These are phyloP conservation scores for Limenitis arthemis DNA, from an alignment of 2,888 invertebrate genomes.

Conservation along the genomic window DNA sequence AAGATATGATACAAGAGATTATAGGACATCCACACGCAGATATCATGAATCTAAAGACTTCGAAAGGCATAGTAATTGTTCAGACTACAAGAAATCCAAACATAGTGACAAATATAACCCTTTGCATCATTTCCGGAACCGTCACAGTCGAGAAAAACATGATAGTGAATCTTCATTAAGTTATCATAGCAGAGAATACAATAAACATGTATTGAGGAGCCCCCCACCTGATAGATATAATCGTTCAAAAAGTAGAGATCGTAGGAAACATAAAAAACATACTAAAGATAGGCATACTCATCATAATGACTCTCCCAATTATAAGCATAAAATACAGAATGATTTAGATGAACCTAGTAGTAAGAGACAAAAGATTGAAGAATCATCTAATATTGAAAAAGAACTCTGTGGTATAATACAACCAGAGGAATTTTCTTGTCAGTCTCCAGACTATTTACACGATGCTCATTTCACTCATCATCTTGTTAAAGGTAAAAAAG, in stretches of 20 bases:
- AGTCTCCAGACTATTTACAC: constrained; percentile 48
- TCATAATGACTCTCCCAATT: constrained; percentile 27
- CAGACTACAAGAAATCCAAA: constrained; percentile 32
- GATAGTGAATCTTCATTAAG: neutral
- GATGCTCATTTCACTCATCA: constrained; percentile 23
- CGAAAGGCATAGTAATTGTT: constrained; percentile 26
- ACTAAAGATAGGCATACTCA: constrained; percentile 24
- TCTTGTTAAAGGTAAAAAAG: constrained; percentile 40
- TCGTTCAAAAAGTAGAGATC: constrained; percentile 30
- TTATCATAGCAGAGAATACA: constrained; percentile 5
- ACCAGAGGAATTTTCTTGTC: constrained; percentile 37
- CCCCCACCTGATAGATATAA: constrained; percentile 37
- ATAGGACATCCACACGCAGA: constrained; percentile 3
- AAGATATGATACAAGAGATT: constrained; percentile 6
- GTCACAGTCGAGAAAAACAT: constrained; percentile 34
- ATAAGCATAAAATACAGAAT: constrained; percentile 37
- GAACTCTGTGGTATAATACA: constrained; percentile 14
- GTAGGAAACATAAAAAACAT: constrained; percentile 28
- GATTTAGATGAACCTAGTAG: constrained; percentile 38
- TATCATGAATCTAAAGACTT: constrained; percentile 11
- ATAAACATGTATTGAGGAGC: constrained; percentile 33
- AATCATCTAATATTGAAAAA: constrained; percentile 15
- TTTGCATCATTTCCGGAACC: constrained; percentile 31
- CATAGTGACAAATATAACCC: constrained; percentile 35
- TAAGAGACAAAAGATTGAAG: constrained; percentile 37